Conservation (phyloP, 2,113 vertebrate species). For the Acrocephalus kingi region DNA sequence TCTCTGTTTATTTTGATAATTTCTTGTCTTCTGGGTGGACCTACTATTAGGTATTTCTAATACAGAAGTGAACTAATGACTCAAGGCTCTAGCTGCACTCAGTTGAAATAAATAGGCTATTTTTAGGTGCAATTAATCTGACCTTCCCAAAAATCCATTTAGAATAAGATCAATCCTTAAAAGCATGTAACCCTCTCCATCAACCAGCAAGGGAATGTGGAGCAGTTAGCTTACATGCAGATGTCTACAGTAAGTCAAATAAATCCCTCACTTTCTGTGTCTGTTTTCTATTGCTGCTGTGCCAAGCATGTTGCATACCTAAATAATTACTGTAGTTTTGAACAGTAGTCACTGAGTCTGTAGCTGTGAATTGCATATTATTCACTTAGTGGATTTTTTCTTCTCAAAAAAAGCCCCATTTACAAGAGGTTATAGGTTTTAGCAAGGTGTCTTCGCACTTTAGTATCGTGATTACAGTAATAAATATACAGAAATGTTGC, state of each 20-base stretch:
- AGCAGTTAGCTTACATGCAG: background rate
- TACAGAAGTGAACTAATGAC: background rate
- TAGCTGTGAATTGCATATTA: constrained; percentile 24
- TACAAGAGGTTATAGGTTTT: constrained; percentile 46
- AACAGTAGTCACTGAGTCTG: constrained; percentile 4
- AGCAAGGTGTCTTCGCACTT: constrained; percentile 37
- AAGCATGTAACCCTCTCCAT: background rate
- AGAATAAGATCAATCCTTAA: background rate
- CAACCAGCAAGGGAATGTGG: background rate
- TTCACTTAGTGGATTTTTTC: background rate
- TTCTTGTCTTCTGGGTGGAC: background rate
- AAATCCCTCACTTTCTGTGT: background rate
- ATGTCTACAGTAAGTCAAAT: background rate
- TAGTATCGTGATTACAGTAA: constrained; percentile 31
- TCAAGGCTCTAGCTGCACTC: background rate
- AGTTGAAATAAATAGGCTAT: background rate
- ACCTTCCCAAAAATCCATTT: background rate
- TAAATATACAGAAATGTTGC: constrained; percentile 56
- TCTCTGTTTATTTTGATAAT: background rate
- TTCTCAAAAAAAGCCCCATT: constrained; percentile 9
- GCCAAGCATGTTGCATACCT: constrained; percentile 12
- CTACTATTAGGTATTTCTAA: background rate
- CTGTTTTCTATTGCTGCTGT: constrained; percentile 16
- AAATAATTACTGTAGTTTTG: constrained; percentile 48
- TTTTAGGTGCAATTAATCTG: background rate